phyloP scores from a whole-genome alignment of 2,888 invertebrate species.

The Nymphalis urticae region DNA sequence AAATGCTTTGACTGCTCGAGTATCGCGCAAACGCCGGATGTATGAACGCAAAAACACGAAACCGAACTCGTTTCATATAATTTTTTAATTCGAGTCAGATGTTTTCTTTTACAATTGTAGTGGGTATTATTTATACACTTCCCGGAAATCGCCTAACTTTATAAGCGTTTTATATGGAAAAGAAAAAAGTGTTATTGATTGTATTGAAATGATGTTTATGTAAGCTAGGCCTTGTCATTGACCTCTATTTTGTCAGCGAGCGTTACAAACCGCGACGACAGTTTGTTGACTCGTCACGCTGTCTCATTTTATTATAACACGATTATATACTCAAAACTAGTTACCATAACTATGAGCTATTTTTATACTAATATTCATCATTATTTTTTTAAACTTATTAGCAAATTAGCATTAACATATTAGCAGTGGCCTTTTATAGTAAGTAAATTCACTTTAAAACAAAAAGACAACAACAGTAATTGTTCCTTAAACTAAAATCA shows the following conservation, averaged over 20 bases:
- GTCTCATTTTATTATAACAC: constrained; percentile 37
- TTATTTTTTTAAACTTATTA: no score
- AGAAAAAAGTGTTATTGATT: constrained; percentile 46
- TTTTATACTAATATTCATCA: no score
- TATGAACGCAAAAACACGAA: constrained; percentile 51
- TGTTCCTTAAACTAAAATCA: no score
- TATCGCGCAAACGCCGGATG: constrained; percentile 42
- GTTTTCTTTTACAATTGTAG: constrained; percentile 40
- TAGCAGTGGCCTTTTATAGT: no score
- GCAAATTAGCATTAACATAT: no score
- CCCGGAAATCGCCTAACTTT: constrained; percentile 38
- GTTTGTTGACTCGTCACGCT: constrained; percentile 66
- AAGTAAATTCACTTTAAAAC: no score
- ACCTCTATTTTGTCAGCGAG: constrained; percentile 76
- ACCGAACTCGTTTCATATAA: constrained; percentile 44
- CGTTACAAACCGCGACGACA: constrained; percentile 62
- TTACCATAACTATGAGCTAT: no score
- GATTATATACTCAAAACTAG: background rate
- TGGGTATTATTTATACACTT: constrained; percentile 39
- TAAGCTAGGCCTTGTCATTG: constrained; percentile 77
- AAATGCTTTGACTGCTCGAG: constrained; percentile 38
- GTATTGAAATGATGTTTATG: constrained; percentile 56
- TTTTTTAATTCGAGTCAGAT: constrained; percentile 42
- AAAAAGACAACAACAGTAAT: no score
- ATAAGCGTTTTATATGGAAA: constrained; percentile 22